phyloP scores from a whole-genome alignment of 2,888 invertebrate species.

The Eilema depressum region DNA sequence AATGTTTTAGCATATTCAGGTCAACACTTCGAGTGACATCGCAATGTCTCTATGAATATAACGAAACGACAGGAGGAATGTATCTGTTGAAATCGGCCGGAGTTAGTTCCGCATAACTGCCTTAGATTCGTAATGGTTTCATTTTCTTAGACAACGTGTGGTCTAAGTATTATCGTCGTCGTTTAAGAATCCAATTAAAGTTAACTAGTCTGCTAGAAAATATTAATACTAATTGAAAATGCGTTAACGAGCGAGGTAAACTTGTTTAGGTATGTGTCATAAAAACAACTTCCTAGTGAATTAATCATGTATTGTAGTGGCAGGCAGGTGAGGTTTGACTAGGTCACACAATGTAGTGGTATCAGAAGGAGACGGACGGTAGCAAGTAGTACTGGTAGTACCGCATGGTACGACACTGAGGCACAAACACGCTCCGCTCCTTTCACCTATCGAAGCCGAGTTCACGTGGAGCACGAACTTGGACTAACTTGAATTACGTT shows the following conservation, averaged over 20 bases:
- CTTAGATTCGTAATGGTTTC: slow-evolving; percentile 28
- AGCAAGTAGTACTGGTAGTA: slow-evolving; percentile 27
- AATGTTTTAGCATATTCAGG: slow-evolving; percentile 57
- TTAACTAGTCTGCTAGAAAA: slow-evolving; percentile 5
- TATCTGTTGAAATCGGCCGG: slow-evolving; percentile 33
- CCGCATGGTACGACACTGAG: slow-evolving; percentile 31
- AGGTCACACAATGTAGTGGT: slow-evolving; percentile 30
- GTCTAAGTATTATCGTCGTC: neutral
- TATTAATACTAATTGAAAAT: slow-evolving; percentile 6
- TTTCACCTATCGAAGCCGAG: slow-evolving; percentile 73
- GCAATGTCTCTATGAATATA: slow-evolving; percentile 51
- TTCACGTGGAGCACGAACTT: slow-evolving; percentile 71
- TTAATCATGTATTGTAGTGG: slow-evolving; percentile 24
- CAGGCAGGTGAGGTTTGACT: slow-evolving; percentile 29
- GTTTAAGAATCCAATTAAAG: slow-evolving; percentile 9
- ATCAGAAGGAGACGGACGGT: slow-evolving; percentile 28
- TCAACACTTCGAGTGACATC: slow-evolving; percentile 59
- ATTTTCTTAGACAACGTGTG: slow-evolving; percentile 8
- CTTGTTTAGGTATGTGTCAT: slow-evolving; percentile 5
- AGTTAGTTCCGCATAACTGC: slow-evolving; percentile 32
- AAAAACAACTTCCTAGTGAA: slow-evolving; percentile 21
- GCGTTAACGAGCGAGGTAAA: neutral
- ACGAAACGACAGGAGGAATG: slow-evolving; percentile 36
- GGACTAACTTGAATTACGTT: slow-evolving; percentile 73
- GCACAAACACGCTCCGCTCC: slow-evolving; percentile 61